These are phyloP conservation scores for Neosilurus mollespiculum DNA, from an alignment of 2,797 vertebrate species.

Conservation along the genomic window DNA sequence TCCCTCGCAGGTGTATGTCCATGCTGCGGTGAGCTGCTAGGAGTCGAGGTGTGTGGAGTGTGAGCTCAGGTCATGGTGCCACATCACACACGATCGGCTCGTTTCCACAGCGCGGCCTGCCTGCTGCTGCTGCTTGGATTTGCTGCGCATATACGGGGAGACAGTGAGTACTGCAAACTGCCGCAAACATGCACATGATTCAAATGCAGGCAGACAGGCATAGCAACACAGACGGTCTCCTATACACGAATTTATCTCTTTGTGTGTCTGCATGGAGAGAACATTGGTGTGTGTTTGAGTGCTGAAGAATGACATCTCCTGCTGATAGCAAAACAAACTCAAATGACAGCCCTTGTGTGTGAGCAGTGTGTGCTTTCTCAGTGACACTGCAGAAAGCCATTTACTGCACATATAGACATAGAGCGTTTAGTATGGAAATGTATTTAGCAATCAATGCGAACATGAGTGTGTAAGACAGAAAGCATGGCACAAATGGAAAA, in stretches of 20 bases:
- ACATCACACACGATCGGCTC: constrained; percentile 62
- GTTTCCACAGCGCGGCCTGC: constrained; percentile 55
- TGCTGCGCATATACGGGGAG: constrained; percentile 71
- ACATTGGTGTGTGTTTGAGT: constrained; percentile 12
- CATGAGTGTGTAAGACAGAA: neutral
- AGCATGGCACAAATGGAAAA: neutral
- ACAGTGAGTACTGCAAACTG: constrained; percentile 78
- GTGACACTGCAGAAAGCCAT: constrained; percentile 5
- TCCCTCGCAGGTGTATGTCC: constrained; percentile 60
- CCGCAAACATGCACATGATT: constrained; percentile 10
- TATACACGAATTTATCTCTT: neutral
- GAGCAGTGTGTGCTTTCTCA: constrained; percentile 12
- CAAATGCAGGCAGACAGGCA: neutral
- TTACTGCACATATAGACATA: constrained; percentile 23
- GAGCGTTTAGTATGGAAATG: constrained; percentile 30
- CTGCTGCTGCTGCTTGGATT: constrained; percentile 73
- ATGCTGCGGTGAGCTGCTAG: constrained; percentile 60
- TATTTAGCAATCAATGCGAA: constrained; percentile 27
- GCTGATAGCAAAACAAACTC: constrained; percentile 45
- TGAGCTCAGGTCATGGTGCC: constrained; percentile 78
- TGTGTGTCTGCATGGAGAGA: neutral
- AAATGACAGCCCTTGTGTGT: constrained; percentile 31
- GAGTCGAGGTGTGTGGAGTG: constrained; percentile 64
- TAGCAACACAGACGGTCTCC: neutral
- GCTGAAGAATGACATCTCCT: constrained; percentile 24